Percentiles rank a stretch among this genome's conserved stretches.
Conservation (phyloP, 2,888 invertebrate genomes). For the Macaria notata region DNA sequence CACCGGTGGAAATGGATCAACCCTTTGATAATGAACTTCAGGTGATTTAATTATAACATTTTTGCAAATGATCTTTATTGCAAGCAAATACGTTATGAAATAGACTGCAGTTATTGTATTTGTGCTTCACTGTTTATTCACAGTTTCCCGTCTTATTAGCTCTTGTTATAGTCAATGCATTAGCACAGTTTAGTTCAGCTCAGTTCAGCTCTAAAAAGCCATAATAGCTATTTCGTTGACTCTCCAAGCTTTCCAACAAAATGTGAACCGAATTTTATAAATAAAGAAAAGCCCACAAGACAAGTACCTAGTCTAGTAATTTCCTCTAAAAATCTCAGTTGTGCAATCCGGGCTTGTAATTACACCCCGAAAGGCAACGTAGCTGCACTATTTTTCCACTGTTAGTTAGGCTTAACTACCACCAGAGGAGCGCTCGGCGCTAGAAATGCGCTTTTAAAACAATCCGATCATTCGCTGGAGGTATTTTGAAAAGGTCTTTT, state of each 20-base stretch:
- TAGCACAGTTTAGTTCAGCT: too few species aligned
- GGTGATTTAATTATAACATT: slow-evolving; percentile 22
- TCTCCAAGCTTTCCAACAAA: too few species aligned
- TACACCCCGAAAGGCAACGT: slow-evolving; percentile 27
- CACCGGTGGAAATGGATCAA: slow-evolving; percentile 17
- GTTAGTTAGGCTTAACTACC: slow-evolving; percentile 37
- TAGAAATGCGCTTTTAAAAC: slow-evolving; percentile 12
- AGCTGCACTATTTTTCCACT: slow-evolving; percentile 35
- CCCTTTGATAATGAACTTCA: slow-evolving; percentile 28
- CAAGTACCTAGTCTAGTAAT: too few species aligned
- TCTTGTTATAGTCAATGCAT: too few species aligned
- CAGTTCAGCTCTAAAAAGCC: too few species aligned
- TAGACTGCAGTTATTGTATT: not conserved
- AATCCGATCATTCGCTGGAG: not conserved
- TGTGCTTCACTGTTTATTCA: too few species aligned
- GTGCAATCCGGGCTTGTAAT: slow-evolving; percentile 28
- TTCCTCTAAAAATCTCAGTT: slow-evolving; percentile 24
- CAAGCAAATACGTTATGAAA: not conserved
- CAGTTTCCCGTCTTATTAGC: too few species aligned
- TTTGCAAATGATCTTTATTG: slow-evolving; percentile 1
- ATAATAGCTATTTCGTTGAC: too few species aligned
- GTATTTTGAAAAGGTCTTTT: not conserved
- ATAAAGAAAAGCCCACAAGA: too few species aligned
- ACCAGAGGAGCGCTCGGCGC: slow-evolving; percentile 38
- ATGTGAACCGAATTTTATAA: too few species aligned